Conservation (phyloP, 2,888 invertebrate species). For the Stenodema calcarata region DNA sequence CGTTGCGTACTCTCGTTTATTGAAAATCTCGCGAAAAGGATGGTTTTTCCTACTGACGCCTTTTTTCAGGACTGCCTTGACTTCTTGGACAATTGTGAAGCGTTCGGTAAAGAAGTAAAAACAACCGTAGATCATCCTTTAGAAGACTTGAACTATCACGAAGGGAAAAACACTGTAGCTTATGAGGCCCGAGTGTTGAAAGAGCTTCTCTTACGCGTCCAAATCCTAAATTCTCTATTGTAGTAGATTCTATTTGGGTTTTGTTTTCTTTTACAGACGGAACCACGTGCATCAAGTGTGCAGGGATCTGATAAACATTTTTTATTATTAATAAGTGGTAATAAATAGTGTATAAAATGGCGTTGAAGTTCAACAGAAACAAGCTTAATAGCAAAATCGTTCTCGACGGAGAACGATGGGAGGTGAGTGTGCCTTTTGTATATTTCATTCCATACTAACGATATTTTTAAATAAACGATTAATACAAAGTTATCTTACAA, state of each 20-base stretch:
- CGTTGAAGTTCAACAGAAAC: slow-evolving; percentile 52
- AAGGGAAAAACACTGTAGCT: slow-evolving; percentile 87
- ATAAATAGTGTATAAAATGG: slow-evolving; percentile 45
- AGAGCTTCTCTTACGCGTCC: slow-evolving; percentile 59
- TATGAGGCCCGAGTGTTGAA: slow-evolving; percentile 87
- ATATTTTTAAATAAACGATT: not conserved
- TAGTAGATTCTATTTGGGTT: slow-evolving; percentile 35
- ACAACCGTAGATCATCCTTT: slow-evolving; percentile 83
- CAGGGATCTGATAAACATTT: not conserved
- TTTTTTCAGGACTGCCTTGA: slow-evolving; percentile 86
- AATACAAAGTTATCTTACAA: no score
- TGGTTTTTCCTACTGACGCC: slow-evolving; percentile 85
- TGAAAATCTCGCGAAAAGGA: slow-evolving; percentile 88
- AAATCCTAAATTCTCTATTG: slow-evolving; percentile 49
- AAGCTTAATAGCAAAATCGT: slow-evolving; percentile 52
- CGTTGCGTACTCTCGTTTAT: slow-evolving; percentile 92
- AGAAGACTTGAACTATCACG: slow-evolving; percentile 71
- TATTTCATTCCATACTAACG: not conserved
- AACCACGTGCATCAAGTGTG: not conserved
- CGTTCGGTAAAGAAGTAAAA: slow-evolving; percentile 83
- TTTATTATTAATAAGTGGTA: slow-evolving; percentile 3
- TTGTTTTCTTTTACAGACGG: slow-evolving; percentile 31
- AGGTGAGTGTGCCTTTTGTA: slow-evolving; percentile 40
- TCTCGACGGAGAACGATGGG: slow-evolving; percentile 53
- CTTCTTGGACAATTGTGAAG: slow-evolving; percentile 89